Evolutionary conservation across 2,797 vertebrate species (phyloP), one percentile per base, ranked within the genome.

Genomic region (Gephyroberyx darwinii): DNA sequence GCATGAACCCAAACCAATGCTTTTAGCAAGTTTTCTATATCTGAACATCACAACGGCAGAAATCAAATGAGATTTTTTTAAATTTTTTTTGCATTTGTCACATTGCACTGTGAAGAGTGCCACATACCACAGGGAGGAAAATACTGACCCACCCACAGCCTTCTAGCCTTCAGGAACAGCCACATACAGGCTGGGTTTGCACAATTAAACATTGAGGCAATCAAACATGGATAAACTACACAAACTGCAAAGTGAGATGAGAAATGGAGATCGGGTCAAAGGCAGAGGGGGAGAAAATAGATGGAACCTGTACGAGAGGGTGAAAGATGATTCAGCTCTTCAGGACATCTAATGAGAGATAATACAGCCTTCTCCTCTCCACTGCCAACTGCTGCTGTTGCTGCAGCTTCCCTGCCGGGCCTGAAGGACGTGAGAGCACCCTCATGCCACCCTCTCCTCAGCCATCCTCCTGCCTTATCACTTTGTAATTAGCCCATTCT

Each of bases 401-500:
- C 83, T 82, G 59, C 70, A 67, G 74, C 71, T 75, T 70, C 48
- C 78, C 75, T 31, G 83, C 79, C 30, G 63, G 3, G 73, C 72
- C 74, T 78, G 74, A 88, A 87, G 82, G 87, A 86, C 81, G 22
- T 75, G 48, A 5, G 72, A 69, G 75, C 76, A 17, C 79, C 65
- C 79, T 57, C 76, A 6, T 65, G 22, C 71, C 71, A 64, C 51
- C 61, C 30, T 65, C 79, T 35, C 47, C 65, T 69, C 74, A 2
- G 52, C 75, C 17, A 52, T 37, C 65, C 8, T 80, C 75, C 60
- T 54, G 71, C 69, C 75, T 77, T 67, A 86, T 90, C 85, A 71
- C 81, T 75, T 75, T 77, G 68, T 84, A 89, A 91, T 92, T 86
- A 88, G 82, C 68, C 8, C 55, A 76, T 85, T 77, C 87, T 71